Conservation (phyloP, 2,888 invertebrate genomes). For the Ectobius pallidus region DNA sequence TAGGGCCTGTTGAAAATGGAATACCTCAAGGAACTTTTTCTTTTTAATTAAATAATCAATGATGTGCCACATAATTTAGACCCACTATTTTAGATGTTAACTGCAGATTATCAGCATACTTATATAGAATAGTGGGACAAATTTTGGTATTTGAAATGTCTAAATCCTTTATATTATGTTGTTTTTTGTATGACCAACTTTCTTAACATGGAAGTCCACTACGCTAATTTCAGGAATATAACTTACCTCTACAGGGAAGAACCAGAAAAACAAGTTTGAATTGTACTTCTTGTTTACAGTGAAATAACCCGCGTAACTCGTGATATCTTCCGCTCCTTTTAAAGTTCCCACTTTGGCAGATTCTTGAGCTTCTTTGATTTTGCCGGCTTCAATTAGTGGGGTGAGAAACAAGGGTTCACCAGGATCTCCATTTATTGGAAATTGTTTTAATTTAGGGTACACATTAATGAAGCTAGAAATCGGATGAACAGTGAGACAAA, state of each 20-base stretch:
- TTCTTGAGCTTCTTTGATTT: slow-evolving; percentile 68
- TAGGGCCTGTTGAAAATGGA: too few species aligned
- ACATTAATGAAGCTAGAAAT: slow-evolving; percentile 30
- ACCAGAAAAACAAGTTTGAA: slow-evolving; percentile 92
- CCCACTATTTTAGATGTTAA: too few species aligned
- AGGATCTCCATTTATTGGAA: slow-evolving; percentile 45
- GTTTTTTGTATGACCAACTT: too few species aligned
- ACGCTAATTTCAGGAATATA: too few species aligned
- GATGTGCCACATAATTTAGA: too few species aligned
- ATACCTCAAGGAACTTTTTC: too few species aligned
- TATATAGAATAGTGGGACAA: too few species aligned
- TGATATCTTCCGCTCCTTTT: slow-evolving; percentile 57
- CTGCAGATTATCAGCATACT: too few species aligned
- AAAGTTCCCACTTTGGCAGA: slow-evolving; percentile 35
- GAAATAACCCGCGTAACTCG: slow-evolving; percentile 80
- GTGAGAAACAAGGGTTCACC: slow-evolving; percentile 77
- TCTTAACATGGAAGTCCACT: too few species aligned
- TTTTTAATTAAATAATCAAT: too few species aligned
- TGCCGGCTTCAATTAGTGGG: slow-evolving; percentile 72
- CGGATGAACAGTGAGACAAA: background rate
- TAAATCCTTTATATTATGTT: too few species aligned
- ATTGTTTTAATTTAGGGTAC: slow-evolving; percentile 40
- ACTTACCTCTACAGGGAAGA: slow-evolving; percentile 59
- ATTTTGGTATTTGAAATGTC: too few species aligned
- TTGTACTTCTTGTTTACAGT: slow-evolving; percentile 79